Base-by-base conservation (phyloP, 2,888 invertebrate species). In the Aleiodes leptofemur region DNA sequence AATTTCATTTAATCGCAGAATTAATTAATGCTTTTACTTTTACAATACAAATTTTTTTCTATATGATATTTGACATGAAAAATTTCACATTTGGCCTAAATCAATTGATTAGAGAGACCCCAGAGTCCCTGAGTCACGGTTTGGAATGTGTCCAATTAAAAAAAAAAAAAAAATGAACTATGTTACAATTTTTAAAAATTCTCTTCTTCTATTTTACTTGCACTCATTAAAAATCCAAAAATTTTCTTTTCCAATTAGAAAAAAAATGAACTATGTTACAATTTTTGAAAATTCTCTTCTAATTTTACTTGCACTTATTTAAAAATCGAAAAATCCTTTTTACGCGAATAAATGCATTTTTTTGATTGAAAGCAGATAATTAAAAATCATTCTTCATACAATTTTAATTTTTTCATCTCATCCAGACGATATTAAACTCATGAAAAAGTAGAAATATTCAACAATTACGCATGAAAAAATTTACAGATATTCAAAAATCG, bases 71-170 rank as follows among this genome's bases (percentile, higher is more conserved):
- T 34, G 31, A 43, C 43, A 43, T 43, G 38, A 34, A 31, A 61
- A 61, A 23, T 64, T 64, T 64, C 16, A 43, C 43, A 16, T 16
- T 48, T 43, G 43, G 9, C 64, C 8, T 38, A 7, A 61, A 64
- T 59, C 48, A 14, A 64, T 11, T 16, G 43, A 43, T 43, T n/a
- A 64, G 16, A 48, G 64, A 64, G 64, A 64, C 64, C 23, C 23
- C 16, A 3, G 48, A 29, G 64, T 64, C 64, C 64, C 64, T 64
- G 64, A 64, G 64, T 64, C 64, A 64, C 43, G 38, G 59, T 59
- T 64, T 48, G 64, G 64, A 64, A 64, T 64, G 64, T 64, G 64
- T 64, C 48, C 64, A 48, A 64, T 64, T 48, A 64, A 23, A 23
- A 16, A 56, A 64, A 23, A 23, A 16, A 56, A 16, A 23, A 64